Base-by-base conservation (phyloP, 2,797 vertebrate genomes). In the Peromyscus aztecus region DNA sequence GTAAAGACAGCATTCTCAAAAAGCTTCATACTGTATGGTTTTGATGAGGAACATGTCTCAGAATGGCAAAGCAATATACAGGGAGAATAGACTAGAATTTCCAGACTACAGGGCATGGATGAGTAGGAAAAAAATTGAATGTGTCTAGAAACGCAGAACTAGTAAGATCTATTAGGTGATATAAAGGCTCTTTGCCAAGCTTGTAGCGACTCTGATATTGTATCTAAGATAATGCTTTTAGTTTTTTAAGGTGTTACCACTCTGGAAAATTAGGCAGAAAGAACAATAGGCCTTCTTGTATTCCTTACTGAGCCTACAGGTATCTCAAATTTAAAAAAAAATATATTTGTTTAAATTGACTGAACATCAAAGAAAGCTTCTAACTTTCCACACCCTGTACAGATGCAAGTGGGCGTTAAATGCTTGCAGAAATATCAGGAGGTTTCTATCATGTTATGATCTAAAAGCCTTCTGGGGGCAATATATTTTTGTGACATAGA, bases 91-190 rank as follows among this genome's bases (percentile, higher is more conserved):
- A 85, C 37, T 14, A 55, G 23, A 63, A 59, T 14, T 81, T 92
- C 17, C 69, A 75, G 71, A 90, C 40, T 17, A 43, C 31, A 69
- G 82, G 19, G 55, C 77, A 5, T 8, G 2, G 0, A 0, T 40
- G 2, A 3, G 2, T 3, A 12, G 21, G 24, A n/a, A 17, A 4
- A 4, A 88, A 78, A 67, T 4, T 80, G 5, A 6, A 0, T 49
- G 0, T 76, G 11, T 43, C 46, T 21, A 2, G 69, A 34, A 91
- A 75, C 37, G 17, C 2, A 3, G 3, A 13, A 57, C 16, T n/a
- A 3, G 29, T 75, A 37, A 34, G 4, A 34, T 19, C 1, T 29
- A 69, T 31, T 19, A 12, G 6, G 1, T 17, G 37, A 65, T 10
- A 9, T 31, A 81, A 59, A 82, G 27, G 2, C 43, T 83, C 46